Base-by-base conservation (phyloP, 2,888 invertebrate species). In the Sussaba pulchella region DNA sequence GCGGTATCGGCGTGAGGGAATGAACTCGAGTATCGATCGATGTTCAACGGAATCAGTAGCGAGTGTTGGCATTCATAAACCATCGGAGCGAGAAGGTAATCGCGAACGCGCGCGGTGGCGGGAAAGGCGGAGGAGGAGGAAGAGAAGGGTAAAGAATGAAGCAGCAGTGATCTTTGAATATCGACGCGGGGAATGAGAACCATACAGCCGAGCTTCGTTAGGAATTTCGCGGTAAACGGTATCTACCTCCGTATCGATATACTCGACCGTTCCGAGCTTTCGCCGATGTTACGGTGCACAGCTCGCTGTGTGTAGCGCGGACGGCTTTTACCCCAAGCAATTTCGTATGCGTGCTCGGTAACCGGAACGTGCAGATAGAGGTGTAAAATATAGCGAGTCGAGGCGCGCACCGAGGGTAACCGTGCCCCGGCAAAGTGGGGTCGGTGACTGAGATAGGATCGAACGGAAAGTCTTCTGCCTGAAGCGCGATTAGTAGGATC, bases 341-440 rank as follows among this genome's bases (percentile, higher is more conserved):
- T 83, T 84, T 83, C 78, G 83, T 84, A 84, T 84, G 84, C 84
- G 84, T 84, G 72, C 73, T 77, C 61, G 77, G 80, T 82, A 79
- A 76, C 84, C 81, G 79, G 78, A 69, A 81, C 80, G 79, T 84
- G 82, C 81, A 83, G 84, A 84, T 84, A 83, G 82, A 83, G 84
- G 81, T 84, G 84, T 83, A 84, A 83, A 84, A 84, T 84, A 84
- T 81, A 81, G 77, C 57, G 82, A 83, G 75, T 81, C 10, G 66
- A 14, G 45, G 52, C 52, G 26, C 9, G 31, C 71, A 72, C 63
- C 61, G 66, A 50, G 66, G 64, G 63, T 75, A 79, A 79, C 79
- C 54, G 14, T 75, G 57, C 64, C 26, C 64, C 45, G 59, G 71
- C 57, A 69, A 72, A 75, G 79, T 76, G 75, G 71, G 82, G 72